Conservation (phyloP, 2,888 invertebrate genomes). For the Mellilla xanthometata region DNA sequence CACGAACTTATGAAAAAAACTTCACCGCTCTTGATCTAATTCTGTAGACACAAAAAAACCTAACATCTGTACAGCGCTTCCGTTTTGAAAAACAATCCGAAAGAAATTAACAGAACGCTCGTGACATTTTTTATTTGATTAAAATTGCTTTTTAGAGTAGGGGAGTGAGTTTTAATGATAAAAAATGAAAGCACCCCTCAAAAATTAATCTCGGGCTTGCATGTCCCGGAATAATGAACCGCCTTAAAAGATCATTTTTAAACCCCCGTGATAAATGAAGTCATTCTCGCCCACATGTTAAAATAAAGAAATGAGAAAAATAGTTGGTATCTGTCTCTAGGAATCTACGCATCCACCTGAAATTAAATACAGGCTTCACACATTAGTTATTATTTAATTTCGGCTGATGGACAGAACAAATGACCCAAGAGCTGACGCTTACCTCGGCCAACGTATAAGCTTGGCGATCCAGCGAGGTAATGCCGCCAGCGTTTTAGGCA, state of each 20-base stretch:
- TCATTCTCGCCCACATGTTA: constrained; percentile 44
- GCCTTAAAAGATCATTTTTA: constrained; percentile 51
- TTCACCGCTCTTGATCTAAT: constrained; percentile 47
- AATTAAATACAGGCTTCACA: too few species aligned
- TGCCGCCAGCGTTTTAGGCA: too few species aligned
- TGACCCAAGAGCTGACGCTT: too few species aligned
- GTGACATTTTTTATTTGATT: constrained; percentile 42
- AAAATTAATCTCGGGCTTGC: constrained; percentile 7
- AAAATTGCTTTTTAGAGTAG: constrained; percentile 28
- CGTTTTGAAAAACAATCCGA: constrained; percentile 51
- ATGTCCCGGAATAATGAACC: constrained; percentile 31
- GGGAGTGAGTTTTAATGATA: constrained; percentile 20
- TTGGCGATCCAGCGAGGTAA: too few species aligned
- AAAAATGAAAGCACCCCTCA: constrained; percentile 24
- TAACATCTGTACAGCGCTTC: constrained; percentile 56
- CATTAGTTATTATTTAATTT: too few species aligned
- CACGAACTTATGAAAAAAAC: constrained; percentile 42
- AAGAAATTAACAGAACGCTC: constrained; percentile 41
- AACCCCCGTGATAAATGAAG: constrained; percentile 64
- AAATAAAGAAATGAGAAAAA: constrained; percentile 22
- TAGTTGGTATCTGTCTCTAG: too few species aligned
- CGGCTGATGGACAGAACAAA: too few species aligned
- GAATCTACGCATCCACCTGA: too few species aligned
- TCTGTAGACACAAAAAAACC: constrained; percentile 41
- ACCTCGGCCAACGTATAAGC: too few species aligned